phyloP scores from a whole-genome alignment of 2,113 vertebrate genomes.

The Sceloporus tristichus region DNA sequence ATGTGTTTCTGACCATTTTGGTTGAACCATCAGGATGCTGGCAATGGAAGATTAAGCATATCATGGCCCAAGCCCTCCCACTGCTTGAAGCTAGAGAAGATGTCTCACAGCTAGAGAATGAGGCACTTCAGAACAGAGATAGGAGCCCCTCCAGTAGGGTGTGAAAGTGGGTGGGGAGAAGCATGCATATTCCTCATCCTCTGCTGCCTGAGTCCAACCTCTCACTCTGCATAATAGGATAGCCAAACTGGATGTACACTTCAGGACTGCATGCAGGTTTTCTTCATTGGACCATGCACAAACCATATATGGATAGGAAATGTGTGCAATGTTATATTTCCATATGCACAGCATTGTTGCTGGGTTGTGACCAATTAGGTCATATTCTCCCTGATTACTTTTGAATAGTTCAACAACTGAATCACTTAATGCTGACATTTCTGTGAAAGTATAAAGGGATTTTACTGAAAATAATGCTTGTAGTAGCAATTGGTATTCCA shows the following conservation, averaged over 20 bases:
- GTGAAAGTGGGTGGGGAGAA: no score
- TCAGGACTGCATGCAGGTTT: background rate
- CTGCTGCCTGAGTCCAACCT: no score
- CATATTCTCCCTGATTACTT: constrained; percentile 50
- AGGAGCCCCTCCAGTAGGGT: no score
- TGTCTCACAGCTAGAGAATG: no score
- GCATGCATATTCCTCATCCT: no score
- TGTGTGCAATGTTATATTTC: background rate
- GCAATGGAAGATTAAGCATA: no score
- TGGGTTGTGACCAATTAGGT: background rate
- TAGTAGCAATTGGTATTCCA: background rate
- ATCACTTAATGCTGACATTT: constrained; percentile 49
- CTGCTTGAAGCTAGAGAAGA: no score
- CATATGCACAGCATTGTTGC: background rate
- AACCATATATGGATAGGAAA: background rate
- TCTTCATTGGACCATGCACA: background rate
- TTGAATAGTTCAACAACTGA: constrained; percentile 21
- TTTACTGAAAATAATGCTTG: constrained; percentile 30
- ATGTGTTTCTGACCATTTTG: no score
- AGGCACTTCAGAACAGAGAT: no score
- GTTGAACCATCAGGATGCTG: no score
- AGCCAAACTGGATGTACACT: background rate
- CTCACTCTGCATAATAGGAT: no score
- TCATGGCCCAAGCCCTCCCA: no score
- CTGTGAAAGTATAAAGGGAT: background rate